Conservation (phyloP, 2,888 invertebrate genomes). For the Platerodrilus igneus region DNA sequence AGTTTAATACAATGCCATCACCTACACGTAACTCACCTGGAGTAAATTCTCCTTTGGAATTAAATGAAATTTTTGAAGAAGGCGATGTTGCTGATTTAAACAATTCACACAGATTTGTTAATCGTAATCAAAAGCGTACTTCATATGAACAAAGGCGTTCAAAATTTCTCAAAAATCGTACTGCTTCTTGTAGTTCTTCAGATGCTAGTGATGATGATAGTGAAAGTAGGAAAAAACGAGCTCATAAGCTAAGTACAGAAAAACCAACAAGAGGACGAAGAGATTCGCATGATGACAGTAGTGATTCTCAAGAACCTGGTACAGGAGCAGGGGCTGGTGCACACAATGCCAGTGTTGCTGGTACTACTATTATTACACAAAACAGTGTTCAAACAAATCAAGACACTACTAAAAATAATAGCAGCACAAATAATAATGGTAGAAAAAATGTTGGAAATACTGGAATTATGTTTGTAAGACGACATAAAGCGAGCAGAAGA, state of each 20-base stretch:
- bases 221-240: slow-evolving; percentile 75
- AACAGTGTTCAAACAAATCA: slow-evolving; percentile 19
- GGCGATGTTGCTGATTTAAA: slow-evolving; percentile 46
- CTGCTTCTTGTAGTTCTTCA: slow-evolving; percentile 90
- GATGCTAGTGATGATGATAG: slow-evolving; percentile 89
- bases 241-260: slow-evolving; percentile 62
- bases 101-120: slow-evolving; percentile 38
- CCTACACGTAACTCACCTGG: slow-evolving; percentile 48
- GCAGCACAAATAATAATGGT: slow-evolving; percentile 37
- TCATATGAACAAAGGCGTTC: slow-evolving; percentile 58
- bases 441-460: slow-evolving; percentile 40
- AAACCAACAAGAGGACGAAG: slow-evolving; percentile 51
- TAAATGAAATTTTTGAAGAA: slow-evolving; percentile 68
- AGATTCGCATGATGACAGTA: slow-evolving; percentile 81
- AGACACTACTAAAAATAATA: slow-evolving; percentile 28
- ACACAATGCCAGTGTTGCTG: slow-evolving; percentile 41
- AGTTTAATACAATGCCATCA: slow-evolving; percentile 58
- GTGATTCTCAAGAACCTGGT: slow-evolving; percentile 75
- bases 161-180: slow-evolving; percentile 67
- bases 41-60: slow-evolving; percentile 45
- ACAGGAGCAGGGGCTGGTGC: slow-evolving; percentile 30
- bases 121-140: slow-evolving; percentile 38
- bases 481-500: slow-evolving; percentile 54
- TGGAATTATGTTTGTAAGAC: slow-evolving; percentile 46
- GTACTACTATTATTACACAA: slow-evolving; percentile 35